Evolutionary conservation across 1,140 invertebrate species (phyloP).

Genomic region (Ceratina japonica): DNA sequence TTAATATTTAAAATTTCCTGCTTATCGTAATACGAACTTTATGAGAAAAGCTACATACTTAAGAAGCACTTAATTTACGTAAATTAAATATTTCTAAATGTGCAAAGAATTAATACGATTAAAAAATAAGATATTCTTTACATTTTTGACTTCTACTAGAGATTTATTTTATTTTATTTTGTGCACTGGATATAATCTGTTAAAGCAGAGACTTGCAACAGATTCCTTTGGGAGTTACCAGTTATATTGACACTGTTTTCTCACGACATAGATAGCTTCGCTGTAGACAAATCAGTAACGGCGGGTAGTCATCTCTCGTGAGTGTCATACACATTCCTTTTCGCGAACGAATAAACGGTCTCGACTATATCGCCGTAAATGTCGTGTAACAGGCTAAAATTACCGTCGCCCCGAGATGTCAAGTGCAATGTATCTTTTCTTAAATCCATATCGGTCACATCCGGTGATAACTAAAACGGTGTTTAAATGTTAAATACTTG

Average conservation of each 20-base stretch:
- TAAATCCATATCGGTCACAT: constrained; percentile 12
- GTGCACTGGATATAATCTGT: no score
- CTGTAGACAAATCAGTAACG: constrained; percentile 30
- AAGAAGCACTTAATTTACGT: no score
- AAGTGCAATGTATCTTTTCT: constrained; percentile 63
- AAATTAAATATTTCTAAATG: no score
- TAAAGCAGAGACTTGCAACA: not conserved
- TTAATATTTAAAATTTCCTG: no score
- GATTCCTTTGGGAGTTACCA: constrained; percentile 4
- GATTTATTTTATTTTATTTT: not conserved
- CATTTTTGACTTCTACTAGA: not conserved
- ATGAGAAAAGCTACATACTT: no score
- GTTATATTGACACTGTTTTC: constrained; percentile 29
- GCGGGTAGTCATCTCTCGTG: constrained; percentile 42
- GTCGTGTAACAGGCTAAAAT: constrained; percentile 69
- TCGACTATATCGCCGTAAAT: constrained; percentile 58
- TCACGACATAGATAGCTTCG: constrained; percentile 5
- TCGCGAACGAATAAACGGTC: constrained; percentile 50
- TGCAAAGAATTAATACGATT: no score
- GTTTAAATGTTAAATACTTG: not conserved
- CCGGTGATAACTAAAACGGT: constrained; percentile 23
- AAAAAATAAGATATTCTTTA: no score
- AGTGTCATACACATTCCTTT: constrained; percentile 45
- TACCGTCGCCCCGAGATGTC: constrained; percentile 63
- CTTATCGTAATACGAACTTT: no score